These are phyloP conservation scores for Beaufortia kweichowensis DNA, from an alignment of 2,113 vertebrate species.

Conservation along the genomic window DNA sequence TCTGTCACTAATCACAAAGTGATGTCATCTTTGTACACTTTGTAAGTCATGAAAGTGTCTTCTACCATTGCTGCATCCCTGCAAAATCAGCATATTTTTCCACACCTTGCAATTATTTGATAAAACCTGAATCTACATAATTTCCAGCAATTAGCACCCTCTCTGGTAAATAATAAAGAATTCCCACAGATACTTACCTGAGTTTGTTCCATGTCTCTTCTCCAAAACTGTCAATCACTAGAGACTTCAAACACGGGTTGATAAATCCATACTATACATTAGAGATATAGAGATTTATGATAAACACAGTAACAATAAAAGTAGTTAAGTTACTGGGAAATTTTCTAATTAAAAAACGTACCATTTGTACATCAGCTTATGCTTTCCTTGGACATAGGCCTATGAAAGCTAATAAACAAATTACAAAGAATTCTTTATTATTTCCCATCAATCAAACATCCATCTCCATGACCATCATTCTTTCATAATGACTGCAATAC, in stretches of 20 bases:
- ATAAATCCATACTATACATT: conserved; percentile 78
- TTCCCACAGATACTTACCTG: conserved; percentile 66
- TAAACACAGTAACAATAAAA: too few relatives aligned
- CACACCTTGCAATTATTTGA: too few relatives aligned
- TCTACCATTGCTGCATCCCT: conserved; percentile 71
- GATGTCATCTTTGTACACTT: conserved; percentile 78
- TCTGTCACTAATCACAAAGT: conserved; percentile 74
- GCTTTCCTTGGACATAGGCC: neutral
- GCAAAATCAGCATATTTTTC: conserved; percentile 33
- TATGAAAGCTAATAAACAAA: neutral
- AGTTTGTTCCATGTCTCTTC: conserved; percentile 80
- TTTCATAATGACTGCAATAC: too few relatives aligned
- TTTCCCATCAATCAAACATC: neutral
- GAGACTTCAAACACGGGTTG: conserved; percentile 74
- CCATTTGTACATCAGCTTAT: conserved; percentile 3
- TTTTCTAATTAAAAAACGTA: neutral
- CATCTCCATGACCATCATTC: neutral
- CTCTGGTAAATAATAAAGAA: conserved; percentile 6
- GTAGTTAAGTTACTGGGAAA: neutral
- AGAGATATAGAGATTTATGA: too few relatives aligned
- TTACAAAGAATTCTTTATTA: neutral
- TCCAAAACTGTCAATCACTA: conserved; percentile 75
- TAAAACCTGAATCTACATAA: too few relatives aligned
- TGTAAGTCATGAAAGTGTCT: conserved; percentile 77
- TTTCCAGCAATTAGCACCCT: neutral